These are phyloP conservation scores for Rambutsinella grinnellia DNA, from an alignment of 2,888 invertebrate species.

Conservation along the genomic window DNA sequence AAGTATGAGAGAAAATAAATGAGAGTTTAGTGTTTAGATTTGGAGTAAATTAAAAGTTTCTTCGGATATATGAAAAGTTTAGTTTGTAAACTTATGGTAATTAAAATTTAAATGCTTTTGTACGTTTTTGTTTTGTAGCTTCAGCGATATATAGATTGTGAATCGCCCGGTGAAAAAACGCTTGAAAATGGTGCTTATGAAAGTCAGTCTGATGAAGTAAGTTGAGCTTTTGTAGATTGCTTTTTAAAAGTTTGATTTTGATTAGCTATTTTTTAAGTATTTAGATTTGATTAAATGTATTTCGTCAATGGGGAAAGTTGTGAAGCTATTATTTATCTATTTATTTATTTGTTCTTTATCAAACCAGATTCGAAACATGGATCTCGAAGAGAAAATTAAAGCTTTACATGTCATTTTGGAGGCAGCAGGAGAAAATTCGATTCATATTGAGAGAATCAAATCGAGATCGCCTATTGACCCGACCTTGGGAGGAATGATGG, in stretches of 20 bases:
- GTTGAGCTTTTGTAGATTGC: neutral
- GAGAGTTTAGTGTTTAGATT: no score
- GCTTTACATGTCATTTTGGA: conserved; percentile 64
- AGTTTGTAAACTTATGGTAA: no score
- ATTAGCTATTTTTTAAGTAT: neutral
- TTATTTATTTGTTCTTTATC: conserved; percentile 1
- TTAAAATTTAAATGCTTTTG: no score
- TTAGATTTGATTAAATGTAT: neutral
- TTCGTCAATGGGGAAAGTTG: no score
- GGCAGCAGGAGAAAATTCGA: conserved; percentile 66
- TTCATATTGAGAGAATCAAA: conserved; percentile 87
- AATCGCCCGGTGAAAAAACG: conserved; percentile 24
- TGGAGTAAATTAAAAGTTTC: no score
- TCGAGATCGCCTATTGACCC: conserved; percentile 81
- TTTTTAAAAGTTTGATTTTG: conserved; percentile 16
- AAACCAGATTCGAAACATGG: conserved; percentile 64
- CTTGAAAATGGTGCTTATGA: conserved; percentile 32
- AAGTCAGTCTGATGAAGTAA: conserved; percentile 38
- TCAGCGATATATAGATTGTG: conserved; percentile 36
- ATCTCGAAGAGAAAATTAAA: conserved; percentile 67
- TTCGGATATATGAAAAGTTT: no score
- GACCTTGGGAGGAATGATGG: conserved; percentile 75
- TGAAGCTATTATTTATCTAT: neutral
- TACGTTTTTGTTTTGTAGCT: conserved; percentile 21
- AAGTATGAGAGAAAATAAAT: conserved; percentile 71